These are phyloP conservation scores for Hololepta plana DNA, from an alignment of 2,888 invertebrate species.

Conservation along the genomic window DNA sequence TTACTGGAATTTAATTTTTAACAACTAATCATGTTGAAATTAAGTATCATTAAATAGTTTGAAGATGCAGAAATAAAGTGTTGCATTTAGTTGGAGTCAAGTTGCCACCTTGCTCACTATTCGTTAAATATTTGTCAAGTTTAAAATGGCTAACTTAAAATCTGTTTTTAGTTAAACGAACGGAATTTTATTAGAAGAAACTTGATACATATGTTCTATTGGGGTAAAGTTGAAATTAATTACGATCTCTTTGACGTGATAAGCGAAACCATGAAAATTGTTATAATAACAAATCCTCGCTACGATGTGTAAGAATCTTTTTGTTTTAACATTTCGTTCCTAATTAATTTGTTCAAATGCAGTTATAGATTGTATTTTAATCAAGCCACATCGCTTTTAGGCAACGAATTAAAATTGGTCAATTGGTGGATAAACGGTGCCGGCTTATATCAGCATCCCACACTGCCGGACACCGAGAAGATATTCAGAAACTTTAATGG, in stretches of 20 bases:
- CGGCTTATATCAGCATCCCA: slow-evolving; percentile 45
- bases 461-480: slow-evolving; percentile 39
- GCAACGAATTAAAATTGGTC: slow-evolving; percentile 39
- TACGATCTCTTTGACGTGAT: slow-evolving; percentile 32
- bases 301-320: slow-evolving; percentile 36
- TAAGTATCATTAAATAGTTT: too few relatives aligned
- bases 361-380: slow-evolving; percentile 57
- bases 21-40: slow-evolving; percentile 6
- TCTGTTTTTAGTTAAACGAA: slow-evolving; percentile 26
- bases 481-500: slow-evolving; percentile 49
- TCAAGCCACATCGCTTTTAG: slow-evolving; percentile 41
- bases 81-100: too few relatives aligned
- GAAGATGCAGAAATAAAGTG: too few relatives aligned
- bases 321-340: slow-evolving; percentile 1
- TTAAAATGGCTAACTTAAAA: too few relatives aligned
- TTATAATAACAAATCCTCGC: slow-evolving; percentile 45
- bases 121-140: too few relatives aligned
- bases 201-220: slow-evolving; percentile 48
- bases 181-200: slow-evolving; percentile 41
- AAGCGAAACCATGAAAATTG: slow-evolving; percentile 37
- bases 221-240: slow-evolving; percentile 36
- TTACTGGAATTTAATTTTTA: too few relatives aligned
- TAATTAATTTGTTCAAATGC: slow-evolving; percentile 5
- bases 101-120: too few relatives aligned
- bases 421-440: slow-evolving; percentile 53